Percentiles rank a stretch among this genome's conserved stretches.
Conservation (phyloP, 2,113 vertebrate genomes). For the Oncorhynchus kisutch region DNA sequence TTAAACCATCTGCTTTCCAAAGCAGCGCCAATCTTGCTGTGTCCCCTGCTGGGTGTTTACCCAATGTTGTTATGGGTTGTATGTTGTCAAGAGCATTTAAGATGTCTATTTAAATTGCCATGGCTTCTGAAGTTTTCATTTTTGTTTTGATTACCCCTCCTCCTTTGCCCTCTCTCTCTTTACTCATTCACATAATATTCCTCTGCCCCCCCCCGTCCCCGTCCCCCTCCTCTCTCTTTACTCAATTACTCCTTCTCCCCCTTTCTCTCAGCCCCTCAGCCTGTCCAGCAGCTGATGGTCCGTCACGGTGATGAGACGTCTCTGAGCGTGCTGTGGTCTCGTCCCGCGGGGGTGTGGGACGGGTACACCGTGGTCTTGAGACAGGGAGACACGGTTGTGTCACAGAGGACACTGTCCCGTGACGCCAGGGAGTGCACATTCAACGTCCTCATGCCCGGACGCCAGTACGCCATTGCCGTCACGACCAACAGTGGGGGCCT, state of each 20-base stretch:
- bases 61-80: background rate
- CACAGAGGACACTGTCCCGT: slow-evolving; percentile 71
- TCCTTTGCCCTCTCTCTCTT: background rate
- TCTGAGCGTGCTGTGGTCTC: slow-evolving; percentile 79
- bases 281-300: slow-evolving; percentile 81
- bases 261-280: slow-evolving; percentile 75
- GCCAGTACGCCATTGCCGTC: slow-evolving; percentile 77
- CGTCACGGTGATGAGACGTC: slow-evolving; percentile 82
- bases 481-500: slow-evolving; percentile 83
- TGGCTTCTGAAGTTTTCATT: background rate
- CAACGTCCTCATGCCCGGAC: slow-evolving; percentile 78
- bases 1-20: too few species aligned
- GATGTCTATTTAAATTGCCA: background rate
- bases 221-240: background rate
- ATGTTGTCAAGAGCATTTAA: background rate
- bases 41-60: background rate
- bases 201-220: background rate
- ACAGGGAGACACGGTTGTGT: slow-evolving; percentile 55
- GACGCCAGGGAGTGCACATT: slow-evolving; percentile 84
- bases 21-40: too few species aligned
- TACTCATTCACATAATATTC: too few species aligned
- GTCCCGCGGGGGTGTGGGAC: slow-evolving; percentile 83
- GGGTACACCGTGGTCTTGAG: slow-evolving; percentile 77
- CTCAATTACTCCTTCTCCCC: background rate
- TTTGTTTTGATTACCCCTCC: background rate